These are phyloP conservation scores for Cryptocephalus primarius DNA, from an alignment of 2,888 invertebrate genomes.

Conservation along the genomic window DNA sequence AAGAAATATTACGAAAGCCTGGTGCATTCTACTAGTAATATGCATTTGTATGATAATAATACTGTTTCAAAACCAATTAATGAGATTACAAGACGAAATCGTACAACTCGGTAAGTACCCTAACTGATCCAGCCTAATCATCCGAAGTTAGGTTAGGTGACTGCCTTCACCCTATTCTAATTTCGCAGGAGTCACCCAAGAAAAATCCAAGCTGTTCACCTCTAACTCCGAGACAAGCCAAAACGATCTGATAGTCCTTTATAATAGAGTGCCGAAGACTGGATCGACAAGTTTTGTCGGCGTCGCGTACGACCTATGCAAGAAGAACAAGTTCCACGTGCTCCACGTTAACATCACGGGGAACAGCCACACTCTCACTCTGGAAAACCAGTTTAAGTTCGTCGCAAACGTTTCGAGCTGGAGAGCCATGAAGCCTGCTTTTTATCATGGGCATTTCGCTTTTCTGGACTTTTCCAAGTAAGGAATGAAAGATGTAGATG, in stretches of 20 bases:
- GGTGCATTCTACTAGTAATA: too few relatives aligned
- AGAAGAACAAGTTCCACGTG: conserved; percentile 68
- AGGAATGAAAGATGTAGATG: conserved; percentile 21
- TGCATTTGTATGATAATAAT: conserved; percentile 4
- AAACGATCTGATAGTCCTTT: conserved; percentile 73
- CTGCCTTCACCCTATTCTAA: background rate
- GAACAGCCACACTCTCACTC: conserved; percentile 89
- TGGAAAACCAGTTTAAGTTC: conserved; percentile 83
- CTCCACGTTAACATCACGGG: conserved; percentile 94
- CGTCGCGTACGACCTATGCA: conserved; percentile 78
- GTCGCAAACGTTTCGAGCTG: conserved; percentile 85
- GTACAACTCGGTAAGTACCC: conserved; percentile 16
- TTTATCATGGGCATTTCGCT: conserved; percentile 97
- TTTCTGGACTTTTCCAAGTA: conserved; percentile 91
- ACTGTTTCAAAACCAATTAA: conserved; percentile 24
- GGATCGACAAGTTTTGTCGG: conserved; percentile 95
- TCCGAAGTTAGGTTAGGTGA: background rate
- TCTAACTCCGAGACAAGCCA: conserved; percentile 28
- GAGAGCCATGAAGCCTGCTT: conserved; percentile 81
- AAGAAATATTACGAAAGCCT: too few relatives aligned
- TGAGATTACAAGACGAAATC: conserved; percentile 21
- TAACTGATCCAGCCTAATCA: background rate
- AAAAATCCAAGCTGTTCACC: conserved; percentile 2
- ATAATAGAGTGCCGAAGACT: conserved; percentile 95
- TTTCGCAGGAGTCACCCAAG: conserved; percentile 14